phyloP scores from a whole-genome alignment of 2,888 invertebrate species.

The Thalpophila matura region DNA sequence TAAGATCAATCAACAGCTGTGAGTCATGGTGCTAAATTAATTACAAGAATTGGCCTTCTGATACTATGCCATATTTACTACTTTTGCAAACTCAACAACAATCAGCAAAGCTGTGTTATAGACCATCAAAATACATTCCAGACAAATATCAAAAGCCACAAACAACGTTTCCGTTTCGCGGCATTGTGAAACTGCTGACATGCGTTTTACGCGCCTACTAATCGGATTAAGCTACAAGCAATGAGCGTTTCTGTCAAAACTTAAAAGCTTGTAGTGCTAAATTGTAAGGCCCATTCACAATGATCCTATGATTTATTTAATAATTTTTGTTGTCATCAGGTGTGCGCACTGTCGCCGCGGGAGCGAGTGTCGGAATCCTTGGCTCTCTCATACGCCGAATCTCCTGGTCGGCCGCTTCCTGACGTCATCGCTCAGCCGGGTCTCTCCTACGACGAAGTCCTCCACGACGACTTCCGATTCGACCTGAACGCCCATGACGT shows the following conservation, averaged over 20 bases:
- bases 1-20: too few relatives aligned
- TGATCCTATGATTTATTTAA: not conserved
- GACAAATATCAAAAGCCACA: constrained; percentile 9
- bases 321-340: constrained; percentile 84
- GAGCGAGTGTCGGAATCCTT: constrained; percentile 91
- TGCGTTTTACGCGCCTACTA: constrained; percentile 8
- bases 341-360: constrained; percentile 93
- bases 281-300: constrained; percentile 4
- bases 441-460: constrained; percentile 96
- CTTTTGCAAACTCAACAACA: not conserved
- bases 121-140: not conserved
- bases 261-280: constrained; percentile 3
- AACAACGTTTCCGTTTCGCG: constrained; percentile 20
- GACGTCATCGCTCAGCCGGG: constrained; percentile 91
- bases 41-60: too few relatives aligned
- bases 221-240: constrained; percentile 29
- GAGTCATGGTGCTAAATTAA: too few relatives aligned
- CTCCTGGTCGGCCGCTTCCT: constrained; percentile 88
- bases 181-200: constrained; percentile 26
- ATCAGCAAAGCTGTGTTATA: constrained; percentile 2
- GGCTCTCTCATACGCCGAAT: constrained; percentile 87
- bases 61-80: too few relatives aligned
- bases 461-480: constrained; percentile 96
- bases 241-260: constrained; percentile 32
- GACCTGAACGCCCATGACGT: constrained; percentile 98